Evolutionary conservation across 2,888 invertebrate genomes (phyloP), one percentile per base, ranked within the genome.

Genomic region (Rhagophthalmus giganteus): DNA sequence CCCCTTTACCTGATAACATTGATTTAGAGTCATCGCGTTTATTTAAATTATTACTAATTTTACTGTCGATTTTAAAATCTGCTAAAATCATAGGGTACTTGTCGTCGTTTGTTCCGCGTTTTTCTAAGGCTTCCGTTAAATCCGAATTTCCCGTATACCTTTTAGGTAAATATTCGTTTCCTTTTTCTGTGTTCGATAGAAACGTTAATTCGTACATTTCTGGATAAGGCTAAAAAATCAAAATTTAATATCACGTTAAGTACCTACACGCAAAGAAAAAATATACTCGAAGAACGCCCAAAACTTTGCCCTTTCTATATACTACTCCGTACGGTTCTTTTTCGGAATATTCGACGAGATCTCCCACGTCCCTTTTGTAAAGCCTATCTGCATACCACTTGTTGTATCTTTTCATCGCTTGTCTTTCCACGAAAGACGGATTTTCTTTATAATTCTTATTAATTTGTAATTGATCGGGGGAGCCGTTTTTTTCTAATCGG

Each of bases 271-370:
- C 13, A 26, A 12, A 25, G 24, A 44, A 26, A 24, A 16, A 31
- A 24, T 27, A 34, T 42, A 64, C 64, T 49, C 64, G 62, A 33
- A 65, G 44, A 32, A 65, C 59, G 7, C 65, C 65, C n/a, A 65
- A 54, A 1, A 61, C 63, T 44, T 56, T 58, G 16, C 65, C 65
- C 37, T 64, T 61, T 26, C 58, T 56, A 45, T 65, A 65, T 30
- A 65, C 65, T 20, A 64, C 41, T 7, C 65, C 65, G 25, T 59
- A 64, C 1, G 61, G 58, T 33, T 61, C 44, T n/a, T 37, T 26
- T 7, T 8, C 13, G 16, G 28, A 10, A n/a, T 6, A 39, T 6
- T 16, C 2, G n/a, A n/a, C n/a, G 7, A 12, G 14, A 2, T 9
- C 20, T 20, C 11, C 9, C 3, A 28, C 15, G 12, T 40, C 40